Base-by-base conservation (phyloP, 2,797 vertebrate genomes). In the Xenopus petersii region DNA sequence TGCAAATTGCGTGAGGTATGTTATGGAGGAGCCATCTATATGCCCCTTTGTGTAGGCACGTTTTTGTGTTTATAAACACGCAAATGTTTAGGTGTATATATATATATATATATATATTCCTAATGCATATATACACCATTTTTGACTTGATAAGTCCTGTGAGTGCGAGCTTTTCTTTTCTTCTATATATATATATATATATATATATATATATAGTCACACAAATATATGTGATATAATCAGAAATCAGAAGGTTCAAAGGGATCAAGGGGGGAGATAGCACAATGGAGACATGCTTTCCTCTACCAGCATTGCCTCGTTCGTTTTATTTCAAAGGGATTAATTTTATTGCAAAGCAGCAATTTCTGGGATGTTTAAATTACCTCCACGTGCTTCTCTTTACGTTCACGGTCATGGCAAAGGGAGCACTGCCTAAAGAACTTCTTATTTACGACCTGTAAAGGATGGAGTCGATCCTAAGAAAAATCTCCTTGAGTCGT, bases 401-500 rank as follows among this genome's bases (percentile, higher is more conserved):
- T 84, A 86, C 87, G 89, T 89, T 91, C 88, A 87, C 13, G 86
- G 86, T 88, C 87, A 88, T 63, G 88, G 86, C 75, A 70, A 56
- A 71, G 65, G 58, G 65, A 78, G 59, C 48, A 73, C 75, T 59
- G 1, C 47, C 68, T 2, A 30, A 75, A 61, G 73, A 84, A 83
- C 75, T 80, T 65, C 81, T 75, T 82, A 83, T 87, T 86, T 85
- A 86, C 80, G 83, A 87, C 79, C 83, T 85, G 81, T 80, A 84
- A 83, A 84, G 79, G 82, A 80, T 60, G 81, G 73, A 75, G 78
- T 64, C 71, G 67, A 66, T 75, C 70, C 76, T 74, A 80, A 54
- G 55, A 78, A 79, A 81, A 77, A 77, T 71, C 71, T 77, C 79
- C 61, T 58, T 63, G 21, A 66, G 68, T 70, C 70, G 73, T 42